These are phyloP conservation scores for Galerucella calmariensis DNA, from an alignment of 2,888 invertebrate genomes.

Conservation along the genomic window DNA sequence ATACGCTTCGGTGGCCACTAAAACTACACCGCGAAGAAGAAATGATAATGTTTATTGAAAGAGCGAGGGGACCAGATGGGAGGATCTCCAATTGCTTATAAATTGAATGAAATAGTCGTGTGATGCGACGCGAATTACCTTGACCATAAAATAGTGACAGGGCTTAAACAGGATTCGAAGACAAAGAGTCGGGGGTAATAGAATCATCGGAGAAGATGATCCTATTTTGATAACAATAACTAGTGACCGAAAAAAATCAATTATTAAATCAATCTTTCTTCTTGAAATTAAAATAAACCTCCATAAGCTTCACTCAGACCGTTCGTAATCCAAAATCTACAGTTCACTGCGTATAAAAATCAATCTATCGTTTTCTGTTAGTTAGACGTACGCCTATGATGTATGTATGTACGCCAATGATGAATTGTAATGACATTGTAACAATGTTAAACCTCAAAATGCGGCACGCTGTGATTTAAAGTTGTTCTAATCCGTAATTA, in stretches of 20 bases:
- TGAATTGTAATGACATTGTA: slow-evolving; percentile 53
- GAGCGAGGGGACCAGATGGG: slow-evolving; percentile 32
- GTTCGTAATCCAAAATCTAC: too few relatives aligned
- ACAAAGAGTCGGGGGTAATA: slow-evolving; percentile 11
- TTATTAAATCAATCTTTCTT: too few relatives aligned
- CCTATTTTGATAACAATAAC: too few relatives aligned
- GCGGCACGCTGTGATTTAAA: slow-evolving; percentile 59
- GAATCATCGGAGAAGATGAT: too few relatives aligned
- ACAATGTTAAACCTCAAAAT: slow-evolving; percentile 47
- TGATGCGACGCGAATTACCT: slow-evolving; percentile 46
- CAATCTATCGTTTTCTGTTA: too few relatives aligned
- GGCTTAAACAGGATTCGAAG: slow-evolving; percentile 10
- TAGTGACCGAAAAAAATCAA: too few relatives aligned
- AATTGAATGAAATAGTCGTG: slow-evolving; percentile 49
- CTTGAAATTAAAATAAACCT: too few relatives aligned
- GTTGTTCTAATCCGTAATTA: slow-evolving; percentile 60
- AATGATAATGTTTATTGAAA: slow-evolving; percentile 34
- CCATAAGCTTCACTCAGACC: too few relatives aligned
- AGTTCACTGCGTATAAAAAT: too few relatives aligned
- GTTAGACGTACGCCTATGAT: too few relatives aligned
- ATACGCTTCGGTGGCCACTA: slow-evolving; percentile 24
- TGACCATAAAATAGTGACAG: slow-evolving; percentile 50
- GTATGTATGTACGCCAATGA: too few relatives aligned
- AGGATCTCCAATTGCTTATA: slow-evolving; percentile 34
- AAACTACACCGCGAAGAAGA: slow-evolving; percentile 1